Base-by-base conservation (phyloP, 2,113 vertebrate species). In the Pyxicephalus adspersus region DNA sequence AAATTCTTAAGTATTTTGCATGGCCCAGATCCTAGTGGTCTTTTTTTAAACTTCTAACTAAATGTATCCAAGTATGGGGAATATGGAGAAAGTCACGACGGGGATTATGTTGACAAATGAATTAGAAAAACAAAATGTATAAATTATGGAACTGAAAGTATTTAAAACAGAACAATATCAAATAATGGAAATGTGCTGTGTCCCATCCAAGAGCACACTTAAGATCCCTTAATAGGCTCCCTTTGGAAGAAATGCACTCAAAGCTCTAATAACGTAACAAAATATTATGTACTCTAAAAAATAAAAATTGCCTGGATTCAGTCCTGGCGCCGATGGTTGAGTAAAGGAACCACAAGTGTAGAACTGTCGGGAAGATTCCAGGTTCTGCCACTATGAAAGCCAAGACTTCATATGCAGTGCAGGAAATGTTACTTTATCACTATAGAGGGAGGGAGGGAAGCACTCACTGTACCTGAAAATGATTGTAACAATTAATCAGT, bases 261-360 rank as follows among this genome's bases (percentile, higher is more conserved):
- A 74, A 51, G 83, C 74, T 5, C 31, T 45, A 64, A 85, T 63
- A 86, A 86, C 72, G 45, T 80, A 86, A 86, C 79, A 83, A 87
- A 87, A 83, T 86, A 84, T 29, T 64, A 80, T 86, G 70, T 55
- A 38, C n/a, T 60, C 73, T 61, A 31, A 25, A 51, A 23, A 29
- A 63, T 45, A 76, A 78, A 73, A 83, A 60, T 7, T 65, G 29
- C 25, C 80, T 26, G 77, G 81, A 80, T 58, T 52, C 28, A 86
- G 54, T 89, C 84, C 84, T 86, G 83, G 84, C 60, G 68, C 83
- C 88, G 83, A 83, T 87, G 86, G 85, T 83, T 88, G 85, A 84
- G 80, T 75, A 86, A 64, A 82, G 68, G 88, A 91, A 91, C 87
- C 88, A 88, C 89, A 91, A 85, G 68, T 58, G 84, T 16, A 87